These are phyloP conservation scores for Cisticola juncidis DNA, from an alignment of 2,113 vertebrate genomes.

Conservation along the genomic window DNA sequence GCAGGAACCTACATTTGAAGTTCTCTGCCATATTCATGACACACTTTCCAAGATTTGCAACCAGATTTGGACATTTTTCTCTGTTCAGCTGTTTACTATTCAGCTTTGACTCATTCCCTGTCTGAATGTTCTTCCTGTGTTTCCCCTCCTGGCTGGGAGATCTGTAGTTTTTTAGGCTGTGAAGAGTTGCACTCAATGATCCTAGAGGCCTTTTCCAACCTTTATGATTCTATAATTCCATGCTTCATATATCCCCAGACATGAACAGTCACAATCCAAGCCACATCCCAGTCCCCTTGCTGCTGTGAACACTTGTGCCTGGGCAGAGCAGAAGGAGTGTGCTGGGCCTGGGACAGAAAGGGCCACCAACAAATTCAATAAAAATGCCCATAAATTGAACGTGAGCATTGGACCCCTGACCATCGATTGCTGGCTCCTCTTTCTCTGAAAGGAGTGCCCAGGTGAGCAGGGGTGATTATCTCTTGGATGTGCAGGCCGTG, in stretches of 20 bases:
- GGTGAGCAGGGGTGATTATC: too few species aligned
- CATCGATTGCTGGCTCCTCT: rapidly evolving
- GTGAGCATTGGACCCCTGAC: background rate
- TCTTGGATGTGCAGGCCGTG: background rate
- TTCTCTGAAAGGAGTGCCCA: background rate
- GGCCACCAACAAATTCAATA: background rate
- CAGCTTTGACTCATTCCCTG: background rate
- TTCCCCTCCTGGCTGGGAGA: background rate
- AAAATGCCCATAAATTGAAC: rapidly evolving
- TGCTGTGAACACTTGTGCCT: background rate
- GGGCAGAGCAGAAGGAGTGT: rapidly evolving
- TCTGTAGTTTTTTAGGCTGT: background rate
- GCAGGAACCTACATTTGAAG: background rate
- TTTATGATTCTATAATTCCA: background rate
- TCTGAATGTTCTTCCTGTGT: background rate
- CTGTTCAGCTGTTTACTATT: background rate
- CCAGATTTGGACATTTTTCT: background rate
- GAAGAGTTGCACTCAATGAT: background rate
- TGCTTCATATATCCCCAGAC: background rate
- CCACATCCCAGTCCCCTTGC: background rate
- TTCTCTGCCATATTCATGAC: background rate
- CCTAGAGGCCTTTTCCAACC: background rate
- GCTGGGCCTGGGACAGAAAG: background rate
- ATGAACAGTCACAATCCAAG: background rate
- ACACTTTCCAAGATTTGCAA: background rate